Base-by-base conservation (phyloP, 1,140 invertebrate genomes). In the Ips typographus region DNA sequence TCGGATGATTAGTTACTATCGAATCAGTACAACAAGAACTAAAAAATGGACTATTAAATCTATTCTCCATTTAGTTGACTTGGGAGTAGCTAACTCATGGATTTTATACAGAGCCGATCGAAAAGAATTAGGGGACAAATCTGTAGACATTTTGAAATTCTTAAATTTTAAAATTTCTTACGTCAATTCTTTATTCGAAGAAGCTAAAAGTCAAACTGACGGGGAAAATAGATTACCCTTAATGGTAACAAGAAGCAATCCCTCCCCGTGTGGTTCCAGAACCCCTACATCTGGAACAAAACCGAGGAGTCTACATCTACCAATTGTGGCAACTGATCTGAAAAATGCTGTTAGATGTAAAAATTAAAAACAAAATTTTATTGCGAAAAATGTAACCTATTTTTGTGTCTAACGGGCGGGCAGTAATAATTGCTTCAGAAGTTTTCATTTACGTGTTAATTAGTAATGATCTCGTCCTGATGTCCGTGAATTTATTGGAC, bases 41-140 rank as follows among this genome's bases (percentile, higher is more conserved):
- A 44, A 4, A 44, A 44, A 44, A 44, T 44, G 43, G 43, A 4
- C 43, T 5, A 8, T 44, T 5, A 44, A 8, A 44, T 4, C 8
- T 5, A 5, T 44, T 44, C 8, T 4, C 4, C 43, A 44, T 63
- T 56, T 44, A 5, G n/a, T 68, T 63, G 70, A 71, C 43, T 68
- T 71, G 52, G 55, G 43, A 52, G 39, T 71, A 4, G 65, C 65
- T 37, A 71, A 67, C 51, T 44, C 58, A 7, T 68, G 66, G 44
- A 63, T 68, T 63, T 49, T 63, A 8, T 61, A 61, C 52, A 55
- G 52, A 55, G 37, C 22, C 36, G 22, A 22, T 22, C 22, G 22
- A 22, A 22, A 22, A 22, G 22, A 22, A 22, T 22, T 22, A 22
- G 22, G 22, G 22, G 22, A 22, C 22, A 22, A 22, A 22, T 22